A percentile compares a stretch with the other conserved stretches of the same genome.
These are phyloP conservation scores for Lateolabrax maculatus DNA, from an alignment of 2,797 vertebrate genomes.

Conservation along the genomic window DNA sequence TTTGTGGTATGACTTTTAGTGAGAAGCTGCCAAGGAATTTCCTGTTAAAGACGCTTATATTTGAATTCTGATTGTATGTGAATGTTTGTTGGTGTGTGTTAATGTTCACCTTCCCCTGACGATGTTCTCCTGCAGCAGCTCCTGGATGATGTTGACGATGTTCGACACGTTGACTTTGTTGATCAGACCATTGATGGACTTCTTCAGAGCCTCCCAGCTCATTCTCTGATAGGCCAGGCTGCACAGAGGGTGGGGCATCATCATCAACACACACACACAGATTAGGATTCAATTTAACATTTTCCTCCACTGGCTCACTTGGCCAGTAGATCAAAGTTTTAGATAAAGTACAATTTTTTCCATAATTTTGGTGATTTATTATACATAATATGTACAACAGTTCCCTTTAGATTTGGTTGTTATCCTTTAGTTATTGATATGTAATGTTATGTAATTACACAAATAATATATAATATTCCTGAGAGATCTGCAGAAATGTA, in stretches of 20 bases:
- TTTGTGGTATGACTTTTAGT: background rate
- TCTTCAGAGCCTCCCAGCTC: slow-evolving; percentile 99
- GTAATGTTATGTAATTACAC: too few relatives aligned
- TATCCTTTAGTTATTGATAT: too few relatives aligned
- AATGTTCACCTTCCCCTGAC: slow-evolving; percentile 92
- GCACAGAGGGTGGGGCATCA: slow-evolving; percentile 43
- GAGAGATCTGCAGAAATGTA: too few relatives aligned
- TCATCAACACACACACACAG: background rate
- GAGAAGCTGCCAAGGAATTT: background rate
- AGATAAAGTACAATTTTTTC: too few relatives aligned
- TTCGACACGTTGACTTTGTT: slow-evolving; percentile 99
- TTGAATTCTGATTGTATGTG: background rate
- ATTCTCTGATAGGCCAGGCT: slow-evolving; percentile 98
- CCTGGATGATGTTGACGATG: slow-evolving; percentile 95
- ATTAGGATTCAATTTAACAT: too few relatives aligned
- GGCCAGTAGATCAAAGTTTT: too few relatives aligned
- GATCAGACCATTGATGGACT: slow-evolving; percentile 98
- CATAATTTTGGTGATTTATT: too few relatives aligned
- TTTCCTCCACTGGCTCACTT: too few relatives aligned
- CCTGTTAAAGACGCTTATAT: background rate
- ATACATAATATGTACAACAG: too few relatives aligned
- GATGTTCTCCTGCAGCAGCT: slow-evolving; percentile 97
- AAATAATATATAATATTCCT: too few relatives aligned
- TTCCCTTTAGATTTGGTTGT: too few relatives aligned
- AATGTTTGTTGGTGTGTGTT: background rate